phyloP scores from a whole-genome alignment of 2,113 vertebrate genomes.

The Misgurnus anguillicaudatus region DNA sequence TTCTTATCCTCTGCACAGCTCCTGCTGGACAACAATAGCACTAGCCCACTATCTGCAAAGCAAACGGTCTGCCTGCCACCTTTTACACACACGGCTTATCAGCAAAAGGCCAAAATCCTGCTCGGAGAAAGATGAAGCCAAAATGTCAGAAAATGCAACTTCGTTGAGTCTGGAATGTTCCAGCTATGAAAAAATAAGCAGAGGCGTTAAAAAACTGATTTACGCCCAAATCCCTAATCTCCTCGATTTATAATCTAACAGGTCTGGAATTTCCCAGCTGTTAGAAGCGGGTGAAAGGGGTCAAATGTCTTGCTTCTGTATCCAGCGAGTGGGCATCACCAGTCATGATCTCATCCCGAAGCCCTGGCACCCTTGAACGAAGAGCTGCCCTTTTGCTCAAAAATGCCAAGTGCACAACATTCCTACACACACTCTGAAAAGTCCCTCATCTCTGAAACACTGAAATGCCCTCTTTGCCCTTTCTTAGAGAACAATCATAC shows the following conservation, averaged over 20 bases:
- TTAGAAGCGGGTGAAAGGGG: conserved; percentile 31
- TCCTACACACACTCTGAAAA: conserved; percentile 58
- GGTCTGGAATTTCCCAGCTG: conserved; percentile 38
- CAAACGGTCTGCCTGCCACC: conserved; percentile 32
- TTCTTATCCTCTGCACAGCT: conserved; percentile 35
- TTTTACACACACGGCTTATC: conserved; percentile 39
- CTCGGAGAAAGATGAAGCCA: not conserved
- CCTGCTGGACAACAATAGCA: conserved; percentile 43
- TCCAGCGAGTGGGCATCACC: conserved; percentile 70
- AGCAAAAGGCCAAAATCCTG: conserved; percentile 42
- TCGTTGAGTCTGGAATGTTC: conserved; percentile 13
- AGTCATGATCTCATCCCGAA: conserved; percentile 72
- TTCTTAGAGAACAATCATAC: conserved; percentile 66
- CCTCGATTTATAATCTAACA: conserved; percentile 27
- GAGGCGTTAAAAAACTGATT: conserved; percentile 14
- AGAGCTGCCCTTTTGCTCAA: conserved; percentile 77
- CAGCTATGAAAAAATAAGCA: not conserved
- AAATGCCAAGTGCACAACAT: conserved; percentile 77
- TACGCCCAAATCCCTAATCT: conserved; percentile 11
- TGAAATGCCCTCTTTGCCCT: conserved; percentile 69
- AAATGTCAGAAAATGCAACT: not conserved
- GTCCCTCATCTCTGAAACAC: conserved; percentile 45
- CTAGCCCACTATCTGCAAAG: conserved; percentile 37
- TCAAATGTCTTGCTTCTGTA: conserved; percentile 17
- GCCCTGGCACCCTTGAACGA: conserved; percentile 64